Base-by-base conservation (phyloP, 2,888 invertebrate genomes). In the Empis stercorea region DNA sequence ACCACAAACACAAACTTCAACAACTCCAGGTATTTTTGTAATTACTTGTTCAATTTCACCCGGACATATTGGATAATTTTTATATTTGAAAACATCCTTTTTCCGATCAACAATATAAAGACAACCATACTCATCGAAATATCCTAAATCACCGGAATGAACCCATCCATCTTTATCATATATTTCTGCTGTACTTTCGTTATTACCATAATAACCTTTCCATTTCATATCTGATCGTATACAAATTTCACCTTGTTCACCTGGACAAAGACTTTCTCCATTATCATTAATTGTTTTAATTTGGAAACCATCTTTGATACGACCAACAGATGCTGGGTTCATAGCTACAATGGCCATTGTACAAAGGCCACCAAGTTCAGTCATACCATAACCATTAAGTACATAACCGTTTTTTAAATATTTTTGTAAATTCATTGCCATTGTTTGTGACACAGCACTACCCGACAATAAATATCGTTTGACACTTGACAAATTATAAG, bases 331-430 rank as follows among this genome's bases (percentile, higher is more conserved):
- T 16, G 59, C 61, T 4, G 56, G 46, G 14, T 47, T 49, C 20
- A 42, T 41, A 1, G 32, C 32, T 4, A 40, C 40, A 36, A 20
- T 40, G 27, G 34, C 48, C 32, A 61, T 62, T 1, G 61, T 50
- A 2, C 60, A 56, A 2, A 30, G 4, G 3, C 61, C 59, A 0
- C 62, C 62, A 27, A 60, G 57, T 50, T 66, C 66, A 2, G 61
- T 64, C 27, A 64, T 41, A 2, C 63, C 63, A 47, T 66, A 66
- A 0, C 59, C 58, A 38, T 61, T 60, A 0, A 59, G 56, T 30
- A 66, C 56, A 32, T 53, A 56, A 3, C 62, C 61, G 17, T 56
- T 56, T 1, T 56, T 47, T 1, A 66, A 52, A 30, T 55, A 56
- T 3, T 59, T 56, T 34, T 61, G 58, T 32, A 64, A 49, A 52